phyloP scores from a whole-genome alignment of 2,113 vertebrate species.

The Chaetodon trifascialis region DNA sequence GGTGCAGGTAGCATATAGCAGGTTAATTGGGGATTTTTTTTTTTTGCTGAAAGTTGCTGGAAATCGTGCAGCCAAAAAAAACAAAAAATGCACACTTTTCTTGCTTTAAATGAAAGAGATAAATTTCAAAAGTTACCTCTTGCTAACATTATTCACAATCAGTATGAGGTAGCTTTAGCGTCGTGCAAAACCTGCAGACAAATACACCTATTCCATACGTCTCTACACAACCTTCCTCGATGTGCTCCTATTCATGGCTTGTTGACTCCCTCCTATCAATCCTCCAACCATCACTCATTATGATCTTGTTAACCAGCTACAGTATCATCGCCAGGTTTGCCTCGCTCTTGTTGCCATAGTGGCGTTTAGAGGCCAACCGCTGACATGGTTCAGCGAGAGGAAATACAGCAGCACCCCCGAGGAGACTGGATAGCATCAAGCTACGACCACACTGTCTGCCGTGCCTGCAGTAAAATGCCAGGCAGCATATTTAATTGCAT shows the following conservation, averaged over 20 bases:
- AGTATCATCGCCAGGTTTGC: conserved; percentile 23
- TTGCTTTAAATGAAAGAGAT: background rate
- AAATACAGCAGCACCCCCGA: conserved; percentile 62
- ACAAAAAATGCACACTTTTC: no score
- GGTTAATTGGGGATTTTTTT: no score
- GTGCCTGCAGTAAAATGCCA: conserved; percentile 71
- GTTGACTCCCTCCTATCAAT: background rate
- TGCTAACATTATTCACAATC: background rate
- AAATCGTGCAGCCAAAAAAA: no score
- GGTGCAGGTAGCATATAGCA: no score
- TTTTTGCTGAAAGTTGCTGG: no score
- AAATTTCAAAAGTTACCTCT: background rate
- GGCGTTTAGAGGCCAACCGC: conserved; percentile 64
- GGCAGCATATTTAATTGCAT: conserved; percentile 73
- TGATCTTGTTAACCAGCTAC: conserved; percentile 20
- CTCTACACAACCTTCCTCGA: background rate
- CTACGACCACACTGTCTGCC: conserved; percentile 68
- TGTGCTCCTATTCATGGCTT: background rate
- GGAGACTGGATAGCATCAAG: conserved; percentile 45
- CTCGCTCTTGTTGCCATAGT: conserved; percentile 24
- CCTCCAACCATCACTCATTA: conserved; percentile 20
- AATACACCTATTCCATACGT: background rate
- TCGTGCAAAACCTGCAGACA: background rate
- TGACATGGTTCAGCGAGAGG: conserved; percentile 66
- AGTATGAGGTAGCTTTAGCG: background rate